Percentiles rank a stretch among this genome's conserved stretches.
Evolutionary conservation across 2,888 invertebrate species (phyloP).

Genomic region (Nephrocerus scutellatus): DNA sequence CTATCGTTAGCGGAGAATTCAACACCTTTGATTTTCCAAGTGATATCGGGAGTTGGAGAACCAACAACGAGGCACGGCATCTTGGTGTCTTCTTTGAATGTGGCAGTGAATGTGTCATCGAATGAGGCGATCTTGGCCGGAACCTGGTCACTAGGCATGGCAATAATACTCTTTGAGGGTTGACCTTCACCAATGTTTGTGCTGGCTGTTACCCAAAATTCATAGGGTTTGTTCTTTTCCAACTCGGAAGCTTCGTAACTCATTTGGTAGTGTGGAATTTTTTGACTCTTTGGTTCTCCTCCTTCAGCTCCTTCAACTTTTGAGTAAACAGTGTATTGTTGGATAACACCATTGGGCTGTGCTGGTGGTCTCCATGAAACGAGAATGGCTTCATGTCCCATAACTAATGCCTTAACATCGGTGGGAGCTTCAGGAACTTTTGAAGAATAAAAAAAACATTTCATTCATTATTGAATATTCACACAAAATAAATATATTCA

Average conservation of each 20-base stretch:
- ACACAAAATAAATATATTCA: no score
- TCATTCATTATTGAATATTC: no score
- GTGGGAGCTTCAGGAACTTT: slow-evolving; percentile 88
- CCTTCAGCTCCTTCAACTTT: slow-evolving; percentile 62
- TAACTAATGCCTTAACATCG: slow-evolving; percentile 86
- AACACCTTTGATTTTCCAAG: slow-evolving; percentile 81
- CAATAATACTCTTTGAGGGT: slow-evolving; percentile 76
- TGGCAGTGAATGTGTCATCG: slow-evolving; percentile 86
- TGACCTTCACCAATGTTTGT: slow-evolving; percentile 92
- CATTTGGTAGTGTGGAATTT: slow-evolving; percentile 75
- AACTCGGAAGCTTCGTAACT: slow-evolving; percentile 81
- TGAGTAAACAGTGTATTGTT: slow-evolving; percentile 87
- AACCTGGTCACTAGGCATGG: slow-evolving; percentile 70
- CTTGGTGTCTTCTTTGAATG: slow-evolving; percentile 85
- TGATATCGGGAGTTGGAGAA: slow-evolving; percentile 79
- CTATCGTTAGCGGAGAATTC: slow-evolving; percentile 74
- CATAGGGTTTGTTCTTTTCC: slow-evolving; percentile 74
- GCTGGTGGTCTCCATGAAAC: slow-evolving; percentile 91
- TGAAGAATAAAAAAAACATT: slow-evolving; percentile 20
- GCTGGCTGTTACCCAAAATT: slow-evolving; percentile 92
- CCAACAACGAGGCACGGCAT: slow-evolving; percentile 89
- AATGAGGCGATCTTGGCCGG: slow-evolving; percentile 93
- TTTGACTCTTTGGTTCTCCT: slow-evolving; percentile 63
- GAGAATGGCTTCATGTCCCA: slow-evolving; percentile 84
- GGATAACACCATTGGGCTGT: slow-evolving; percentile 87